These are phyloP conservation scores for Eidolon helvum DNA, from an alignment of 2,113 vertebrate genomes.

Conservation along the genomic window DNA sequence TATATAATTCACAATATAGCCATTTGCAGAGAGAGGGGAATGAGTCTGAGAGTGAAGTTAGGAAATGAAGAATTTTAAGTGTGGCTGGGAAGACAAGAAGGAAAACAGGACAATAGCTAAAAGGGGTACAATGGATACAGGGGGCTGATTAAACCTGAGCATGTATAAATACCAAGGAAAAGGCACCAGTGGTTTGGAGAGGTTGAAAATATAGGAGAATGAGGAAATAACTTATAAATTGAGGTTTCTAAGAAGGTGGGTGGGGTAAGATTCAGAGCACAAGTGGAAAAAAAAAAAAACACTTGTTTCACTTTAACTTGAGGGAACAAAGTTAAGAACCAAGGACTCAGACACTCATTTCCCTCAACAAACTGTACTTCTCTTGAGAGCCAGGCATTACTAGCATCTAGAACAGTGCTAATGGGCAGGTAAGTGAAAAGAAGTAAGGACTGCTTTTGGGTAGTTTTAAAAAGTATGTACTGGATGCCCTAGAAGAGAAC, in stretches of 20 bases:
- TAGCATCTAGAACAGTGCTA: neutral
- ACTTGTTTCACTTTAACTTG: neutral
- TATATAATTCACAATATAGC: neutral
- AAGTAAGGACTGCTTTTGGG: neutral
- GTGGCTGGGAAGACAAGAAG: neutral
- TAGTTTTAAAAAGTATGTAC: neutral
- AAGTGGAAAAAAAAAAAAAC: neutral
- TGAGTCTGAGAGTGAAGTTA: neutral
- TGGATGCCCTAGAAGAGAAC: neutral
- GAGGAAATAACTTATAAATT: neutral
- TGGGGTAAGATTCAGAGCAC: neutral
- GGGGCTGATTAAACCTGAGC: neutral
- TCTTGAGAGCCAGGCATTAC: no score
- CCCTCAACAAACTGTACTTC: neutral
- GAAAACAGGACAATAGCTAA: neutral
- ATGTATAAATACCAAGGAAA: neutral
- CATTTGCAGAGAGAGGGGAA: neutral
- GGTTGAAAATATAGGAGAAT: neutral
- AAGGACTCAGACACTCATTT: neutral
- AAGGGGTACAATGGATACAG: no score
- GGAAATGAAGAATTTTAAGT: neutral
- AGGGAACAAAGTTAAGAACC: neutral
- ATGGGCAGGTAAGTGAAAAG: neutral
- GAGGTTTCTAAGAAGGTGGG: neutral
- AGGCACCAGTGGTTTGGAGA: fast-evolving